Base-by-base conservation (phyloP, 2,113 vertebrate species). In the Nesoenas mayeri region DNA sequence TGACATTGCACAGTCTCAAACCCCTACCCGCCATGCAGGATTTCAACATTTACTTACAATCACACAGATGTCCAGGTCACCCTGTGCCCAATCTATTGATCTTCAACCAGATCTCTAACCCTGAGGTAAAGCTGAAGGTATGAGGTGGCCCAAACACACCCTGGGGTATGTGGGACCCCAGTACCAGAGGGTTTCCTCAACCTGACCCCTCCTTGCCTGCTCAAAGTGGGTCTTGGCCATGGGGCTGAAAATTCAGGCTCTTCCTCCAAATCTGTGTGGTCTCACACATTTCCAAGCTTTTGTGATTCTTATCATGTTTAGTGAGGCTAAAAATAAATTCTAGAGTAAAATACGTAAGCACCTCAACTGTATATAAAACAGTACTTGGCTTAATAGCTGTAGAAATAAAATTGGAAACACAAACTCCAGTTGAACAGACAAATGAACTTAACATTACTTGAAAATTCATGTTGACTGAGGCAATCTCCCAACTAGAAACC, bases 171-270 rank as follows among this genome's bases (percentile, higher is more conserved):
- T 3, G 2, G 8, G 19, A 47, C 25, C 25, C 11, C 17, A 42
- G 26, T 1, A 4, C 34, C 6, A 18, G 6, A 36, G 3, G 20
- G 4, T n/a, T 83, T 22, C 29, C 34, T 84, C 0, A 1, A 12
- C 24, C 38, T 2, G 0, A 2, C 12, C 6, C 5, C 31, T 70
- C 9, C 24, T 75, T 32, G 4, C 11, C 15, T 4, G 5, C 42
- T 69, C 29, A 36, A 36, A 22, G 28, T 44, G 7, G 21, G 9
- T 5, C 53, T 79, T 61, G 20, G 8, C 10, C 16, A 31, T 5
- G 7, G 6, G 2, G 5, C 7, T 71, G 20, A 79, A 89, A 83
- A 60, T 38, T 67, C 48, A 51, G 8, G 3, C 11, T 74, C 21
- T 83, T 85, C 31, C 24, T 79, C 69, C 28, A 70, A 73, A 78